These are phyloP conservation scores for Gymnosoma rotundatum DNA, from an alignment of 2,888 invertebrate species.

Conservation along the genomic window DNA sequence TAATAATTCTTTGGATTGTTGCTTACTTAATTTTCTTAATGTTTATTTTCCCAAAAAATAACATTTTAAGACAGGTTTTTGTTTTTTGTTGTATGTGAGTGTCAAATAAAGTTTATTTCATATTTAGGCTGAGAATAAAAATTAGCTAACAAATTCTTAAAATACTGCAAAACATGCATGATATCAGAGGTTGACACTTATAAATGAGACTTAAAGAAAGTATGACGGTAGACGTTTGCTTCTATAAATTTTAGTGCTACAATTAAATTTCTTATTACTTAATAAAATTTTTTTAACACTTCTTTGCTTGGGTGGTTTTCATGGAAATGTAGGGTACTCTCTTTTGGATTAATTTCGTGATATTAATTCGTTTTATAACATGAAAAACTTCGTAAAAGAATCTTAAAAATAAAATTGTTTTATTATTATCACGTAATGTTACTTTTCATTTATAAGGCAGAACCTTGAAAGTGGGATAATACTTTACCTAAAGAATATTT, in stretches of 20 bases:
- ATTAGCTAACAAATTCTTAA: constrained; percentile 23
- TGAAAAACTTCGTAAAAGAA: too few species aligned
- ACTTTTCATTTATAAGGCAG: too few species aligned
- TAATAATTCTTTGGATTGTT: constrained; percentile 9
- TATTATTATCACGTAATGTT: too few species aligned
- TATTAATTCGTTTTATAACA: too few species aligned
- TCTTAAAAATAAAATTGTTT: too few species aligned
- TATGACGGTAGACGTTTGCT: background rate
- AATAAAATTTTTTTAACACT: background rate
- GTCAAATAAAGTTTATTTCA: constrained; percentile 44
- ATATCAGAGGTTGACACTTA: constrained; percentile 39
- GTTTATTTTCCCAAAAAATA: constrained; percentile 35
- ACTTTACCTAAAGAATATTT: too few species aligned
- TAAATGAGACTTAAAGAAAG: constrained; percentile 27
- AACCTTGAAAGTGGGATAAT: too few species aligned
- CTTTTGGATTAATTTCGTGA: too few species aligned
- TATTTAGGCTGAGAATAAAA: constrained; percentile 42
- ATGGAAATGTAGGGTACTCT: too few species aligned
- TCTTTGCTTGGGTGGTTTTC: too few species aligned
- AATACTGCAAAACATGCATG: constrained; percentile 33
- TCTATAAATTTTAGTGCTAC: background rate
- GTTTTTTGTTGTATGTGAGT: constrained; percentile 52
- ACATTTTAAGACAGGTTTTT: background rate
- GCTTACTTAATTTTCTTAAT: constrained; percentile 5
- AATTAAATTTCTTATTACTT: background rate